A percentile compares a stretch with the other conserved stretches of the same genome.
Evolutionary conservation across 2,888 invertebrate genomes (phyloP).

Genomic region (Caenorhabditis uteleia): DNA sequence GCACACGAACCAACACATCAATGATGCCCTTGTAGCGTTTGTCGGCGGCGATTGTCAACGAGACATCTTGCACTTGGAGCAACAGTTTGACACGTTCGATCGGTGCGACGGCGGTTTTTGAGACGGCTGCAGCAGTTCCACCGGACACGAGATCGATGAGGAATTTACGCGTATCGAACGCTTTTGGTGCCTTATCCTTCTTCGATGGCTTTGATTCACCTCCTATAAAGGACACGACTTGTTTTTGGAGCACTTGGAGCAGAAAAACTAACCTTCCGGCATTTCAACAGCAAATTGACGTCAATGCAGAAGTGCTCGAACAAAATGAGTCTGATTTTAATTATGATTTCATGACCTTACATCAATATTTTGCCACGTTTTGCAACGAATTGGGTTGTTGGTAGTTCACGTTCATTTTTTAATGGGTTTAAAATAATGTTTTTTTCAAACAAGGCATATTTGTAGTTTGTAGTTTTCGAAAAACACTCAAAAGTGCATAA

Average conservation of each 20-base stretch:
- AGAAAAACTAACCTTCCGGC: conserved; percentile 31
- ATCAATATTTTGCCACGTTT: too few relatives aligned
- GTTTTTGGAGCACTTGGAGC: background rate
- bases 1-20: conserved; percentile 60
- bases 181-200: conserved; percentile 37
- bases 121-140: conserved; percentile 79
- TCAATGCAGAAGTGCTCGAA: too few relatives aligned
- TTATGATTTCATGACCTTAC: too few relatives aligned
- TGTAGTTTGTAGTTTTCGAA: too few relatives aligned
- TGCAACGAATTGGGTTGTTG: too few relatives aligned
- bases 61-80: conserved; percentile 63
- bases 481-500: too few relatives aligned
- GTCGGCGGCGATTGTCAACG: conserved; percentile 59
- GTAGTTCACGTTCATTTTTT: too few relatives aligned
- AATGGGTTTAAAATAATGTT: too few relatives aligned
- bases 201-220: conserved; percentile 34
- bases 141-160: conserved; percentile 59
- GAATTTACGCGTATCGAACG: conserved; percentile 60
- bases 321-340: too few relatives aligned
- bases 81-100: conserved; percentile 86
- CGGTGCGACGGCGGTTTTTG: conserved; percentile 91
- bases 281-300: conserved; percentile 28
- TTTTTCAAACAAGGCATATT: too few relatives aligned
- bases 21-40: conserved; percentile 66
- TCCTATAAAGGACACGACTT: conserved; percentile 11